Conservation (phyloP, 92 coral and sea anemone genomes). For the Parazoanthus darwini region DNA sequence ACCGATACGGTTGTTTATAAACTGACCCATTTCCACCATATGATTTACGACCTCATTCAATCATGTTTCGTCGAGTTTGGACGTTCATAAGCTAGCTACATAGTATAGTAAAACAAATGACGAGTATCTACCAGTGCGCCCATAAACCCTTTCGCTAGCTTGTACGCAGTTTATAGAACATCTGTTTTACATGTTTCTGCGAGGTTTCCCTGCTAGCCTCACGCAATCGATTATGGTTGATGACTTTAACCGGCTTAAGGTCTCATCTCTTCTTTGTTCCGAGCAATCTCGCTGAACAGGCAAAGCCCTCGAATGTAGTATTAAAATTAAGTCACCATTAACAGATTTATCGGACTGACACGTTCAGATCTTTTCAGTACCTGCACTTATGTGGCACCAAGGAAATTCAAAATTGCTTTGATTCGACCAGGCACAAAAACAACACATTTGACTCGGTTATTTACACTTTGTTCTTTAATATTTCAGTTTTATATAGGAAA, state of each 20-base stretch:
- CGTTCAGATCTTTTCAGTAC: neutral
- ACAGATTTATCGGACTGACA: neutral
- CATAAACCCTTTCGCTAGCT: neutral
- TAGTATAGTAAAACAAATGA: neutral
- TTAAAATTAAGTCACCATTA: no score
- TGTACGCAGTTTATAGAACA: no score
- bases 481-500: no score
- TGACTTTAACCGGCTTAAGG: neutral
- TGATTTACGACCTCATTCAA: neutral
- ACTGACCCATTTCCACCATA: no score
- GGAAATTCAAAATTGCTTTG: neutral
- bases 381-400: neutral
- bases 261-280: neutral
- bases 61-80: no score
- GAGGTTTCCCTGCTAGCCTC: neutral
- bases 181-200: neutral
- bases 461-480: no score
- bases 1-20: neutral
- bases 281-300: neutral
- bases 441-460: neutral
- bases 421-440: neutral
- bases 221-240: neutral
- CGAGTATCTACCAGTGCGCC: neutral
- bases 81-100: neutral
- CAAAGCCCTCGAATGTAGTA: neutral